Base-by-base conservation (phyloP, 2,888 invertebrate species). In the Dicycla oo region DNA sequence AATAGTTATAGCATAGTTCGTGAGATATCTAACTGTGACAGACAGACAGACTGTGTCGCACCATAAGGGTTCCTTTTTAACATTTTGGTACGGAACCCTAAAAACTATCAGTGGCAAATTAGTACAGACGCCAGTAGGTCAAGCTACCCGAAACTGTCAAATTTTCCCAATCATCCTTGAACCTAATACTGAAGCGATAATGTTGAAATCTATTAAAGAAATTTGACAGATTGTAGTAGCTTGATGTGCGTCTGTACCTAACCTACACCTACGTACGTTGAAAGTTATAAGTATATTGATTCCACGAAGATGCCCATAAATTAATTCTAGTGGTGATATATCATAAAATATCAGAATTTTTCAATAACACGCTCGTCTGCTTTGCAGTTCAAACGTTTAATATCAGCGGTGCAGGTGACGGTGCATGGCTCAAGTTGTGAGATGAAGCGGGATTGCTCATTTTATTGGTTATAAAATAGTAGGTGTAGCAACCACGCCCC, bases 341-440 rank as follows among this genome's bases (percentile, higher is more conserved):
- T 85, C 77, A 83, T 81, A 80, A 88, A 87, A 86, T 85, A 88
- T 86, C 72, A 83, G 78, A 80, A 85, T 87, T 86, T 85, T 90
- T 85, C 87, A 90, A 89, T 90, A 88, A 78, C 73, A 83, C 62
- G 79, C 78, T 81, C 79, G 77, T 82, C 82, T 84, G 81, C 82
- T 81, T 78, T 80, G 85, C 81, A 87, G 84, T 85, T 85, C 77
- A 85, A 87, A 87, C 86, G 79, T 90, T 91, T 90, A 90, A 91
- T 91, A 91, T 90, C 86, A 73, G 73, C 51, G 85, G 69, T 87
- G 87, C 91, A 90, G 90, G 88, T 89, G 90, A 81, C 81, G 73
- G 63, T 67, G 67, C 0, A 49, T 62, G 54, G 43, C 57, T 47
- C 66, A 83, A 82, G 69, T 78, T 45, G 70, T 23, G 71, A 77